A percentile compares a stretch with the other conserved stretches of the same genome.
Evolutionary conservation across 1,140 invertebrate species (phyloP).

Genomic region (Drosophila athabasca): DNA sequence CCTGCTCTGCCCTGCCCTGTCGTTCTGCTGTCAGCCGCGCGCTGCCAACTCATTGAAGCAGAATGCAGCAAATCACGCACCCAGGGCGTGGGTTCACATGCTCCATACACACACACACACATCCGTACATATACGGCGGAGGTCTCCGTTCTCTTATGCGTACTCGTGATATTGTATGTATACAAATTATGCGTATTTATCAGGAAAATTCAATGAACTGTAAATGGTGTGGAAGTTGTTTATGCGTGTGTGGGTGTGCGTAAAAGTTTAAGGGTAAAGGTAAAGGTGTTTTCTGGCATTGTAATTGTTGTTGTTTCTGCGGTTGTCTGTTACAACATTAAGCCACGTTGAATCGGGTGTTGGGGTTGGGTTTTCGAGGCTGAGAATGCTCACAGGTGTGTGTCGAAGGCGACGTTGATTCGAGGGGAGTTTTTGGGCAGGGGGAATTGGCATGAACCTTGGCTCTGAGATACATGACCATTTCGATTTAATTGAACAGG

Average conservation of each 20-base stretch:
- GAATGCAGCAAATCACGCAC: constrained; percentile 77
- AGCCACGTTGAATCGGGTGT: constrained; percentile 25
- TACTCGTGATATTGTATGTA: constrained; percentile 54
- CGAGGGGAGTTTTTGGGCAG: constrained; percentile 11
- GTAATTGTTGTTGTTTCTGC: constrained; percentile 61
- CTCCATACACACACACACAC: constrained; percentile 5
- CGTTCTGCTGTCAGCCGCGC: constrained; percentile 13
- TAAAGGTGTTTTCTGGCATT: constrained; percentile 40
- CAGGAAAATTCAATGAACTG: constrained; percentile 80
- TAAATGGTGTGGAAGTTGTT: constrained; percentile 80
- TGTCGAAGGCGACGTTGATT: constrained; percentile 61
- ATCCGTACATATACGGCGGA: constrained; percentile 4
- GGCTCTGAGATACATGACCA: too few relatives aligned
- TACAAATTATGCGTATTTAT: constrained; percentile 82
- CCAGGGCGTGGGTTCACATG: constrained; percentile 25
- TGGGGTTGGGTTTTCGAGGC: constrained; percentile 16
- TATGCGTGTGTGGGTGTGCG: constrained; percentile 23
- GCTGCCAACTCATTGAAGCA: constrained; percentile 72
- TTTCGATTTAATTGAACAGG: too few relatives aligned
- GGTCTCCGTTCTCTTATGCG: constrained; percentile 6
- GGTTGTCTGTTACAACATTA: constrained; percentile 76
- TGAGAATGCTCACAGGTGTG: constrained; percentile 79
- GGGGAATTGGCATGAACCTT: too few relatives aligned
- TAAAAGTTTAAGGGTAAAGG: constrained; percentile 28
- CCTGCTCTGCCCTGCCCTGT: too few relatives aligned